Evolutionary conservation across 2,113 vertebrate species (phyloP).

Genomic region (Rhabdornis inornatus): DNA sequence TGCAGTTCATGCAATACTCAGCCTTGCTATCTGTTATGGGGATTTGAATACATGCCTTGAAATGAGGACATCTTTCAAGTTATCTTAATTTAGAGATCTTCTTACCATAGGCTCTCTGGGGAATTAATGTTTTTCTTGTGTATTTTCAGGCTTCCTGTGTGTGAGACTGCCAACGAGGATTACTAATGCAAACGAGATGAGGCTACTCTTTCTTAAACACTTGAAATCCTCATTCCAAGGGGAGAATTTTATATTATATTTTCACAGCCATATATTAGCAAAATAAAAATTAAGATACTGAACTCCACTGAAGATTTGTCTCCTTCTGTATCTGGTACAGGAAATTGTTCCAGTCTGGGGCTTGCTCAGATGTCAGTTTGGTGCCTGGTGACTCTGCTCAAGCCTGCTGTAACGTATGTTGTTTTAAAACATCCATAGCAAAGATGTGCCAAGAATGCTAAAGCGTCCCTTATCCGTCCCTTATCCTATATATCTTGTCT

Average conservation of each 20-base stretch:
- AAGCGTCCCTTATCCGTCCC: rapidly evolving
- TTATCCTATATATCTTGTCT: not conserved
- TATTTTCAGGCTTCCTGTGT: conserved; percentile 28
- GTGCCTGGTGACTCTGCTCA: not conserved
- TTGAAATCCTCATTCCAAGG: not conserved
- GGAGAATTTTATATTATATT: not conserved
- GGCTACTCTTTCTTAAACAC: not conserved
- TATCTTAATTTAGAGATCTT: not conserved
- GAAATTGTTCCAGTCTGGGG: not conserved
- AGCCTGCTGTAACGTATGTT: not conserved
- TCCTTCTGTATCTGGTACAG: not conserved
- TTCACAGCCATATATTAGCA: not conserved
- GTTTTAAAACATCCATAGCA: not conserved
- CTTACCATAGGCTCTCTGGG: not conserved
- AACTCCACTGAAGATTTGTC: not conserved
- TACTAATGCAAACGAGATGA: not conserved
- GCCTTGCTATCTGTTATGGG: not conserved
- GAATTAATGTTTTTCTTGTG: not conserved
- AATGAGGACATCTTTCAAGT: not conserved
- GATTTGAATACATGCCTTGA: not conserved
- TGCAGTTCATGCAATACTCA: not conserved
- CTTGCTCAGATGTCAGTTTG: not conserved
- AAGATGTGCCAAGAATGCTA: not conserved
- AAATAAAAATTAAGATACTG: not conserved
- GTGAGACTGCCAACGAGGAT: not conserved